Percentiles rank a stretch among this genome's conserved stretches.
Conservation (phyloP, 2,113 vertebrate genomes). For the Gnathonemus echidnorhynchus region DNA sequence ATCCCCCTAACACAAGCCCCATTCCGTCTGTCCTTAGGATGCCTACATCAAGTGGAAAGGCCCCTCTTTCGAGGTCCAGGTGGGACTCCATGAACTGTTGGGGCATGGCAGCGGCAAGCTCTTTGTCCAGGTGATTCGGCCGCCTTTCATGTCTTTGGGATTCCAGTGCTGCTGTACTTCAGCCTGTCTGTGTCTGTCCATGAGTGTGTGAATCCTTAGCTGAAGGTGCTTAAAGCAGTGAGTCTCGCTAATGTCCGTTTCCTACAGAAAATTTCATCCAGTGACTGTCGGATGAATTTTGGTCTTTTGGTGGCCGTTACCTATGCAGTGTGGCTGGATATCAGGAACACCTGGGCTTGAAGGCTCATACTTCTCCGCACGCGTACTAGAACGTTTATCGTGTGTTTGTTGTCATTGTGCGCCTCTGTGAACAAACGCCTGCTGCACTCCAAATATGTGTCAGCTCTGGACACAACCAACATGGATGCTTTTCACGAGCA, state of each 20-base stretch:
- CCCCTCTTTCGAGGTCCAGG: slow-evolving; percentile 84
- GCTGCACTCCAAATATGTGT: background rate
- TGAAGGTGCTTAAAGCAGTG: background rate
- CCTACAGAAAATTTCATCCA: background rate
- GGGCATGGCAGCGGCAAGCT: slow-evolving; percentile 87
- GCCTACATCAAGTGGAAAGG: slow-evolving; percentile 78
- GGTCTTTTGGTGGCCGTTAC: background rate
- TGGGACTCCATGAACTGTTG: slow-evolving; percentile 80
- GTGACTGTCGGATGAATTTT: background rate
- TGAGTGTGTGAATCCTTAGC: background rate
- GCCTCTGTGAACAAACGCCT: too few relatives aligned
- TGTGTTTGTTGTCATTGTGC: too few relatives aligned
- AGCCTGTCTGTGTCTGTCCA: background rate
- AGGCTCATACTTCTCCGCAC: background rate
- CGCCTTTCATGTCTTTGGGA: background rate
- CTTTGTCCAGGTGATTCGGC: slow-evolving; percentile 72
- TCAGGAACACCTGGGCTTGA: background rate
- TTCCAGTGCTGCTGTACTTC: background rate
- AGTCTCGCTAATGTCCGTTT: background rate
- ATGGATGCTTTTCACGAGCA: too few relatives aligned
- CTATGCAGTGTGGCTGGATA: background rate
- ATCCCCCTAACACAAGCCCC: background rate
- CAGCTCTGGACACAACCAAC: background rate
- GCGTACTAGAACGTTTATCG: too few relatives aligned
- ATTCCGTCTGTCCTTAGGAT: slow-evolving; percentile 55